Evolutionary conservation across 92 coral and sea anemone species (phyloP).

Genomic region (Porites cylindrica): DNA sequence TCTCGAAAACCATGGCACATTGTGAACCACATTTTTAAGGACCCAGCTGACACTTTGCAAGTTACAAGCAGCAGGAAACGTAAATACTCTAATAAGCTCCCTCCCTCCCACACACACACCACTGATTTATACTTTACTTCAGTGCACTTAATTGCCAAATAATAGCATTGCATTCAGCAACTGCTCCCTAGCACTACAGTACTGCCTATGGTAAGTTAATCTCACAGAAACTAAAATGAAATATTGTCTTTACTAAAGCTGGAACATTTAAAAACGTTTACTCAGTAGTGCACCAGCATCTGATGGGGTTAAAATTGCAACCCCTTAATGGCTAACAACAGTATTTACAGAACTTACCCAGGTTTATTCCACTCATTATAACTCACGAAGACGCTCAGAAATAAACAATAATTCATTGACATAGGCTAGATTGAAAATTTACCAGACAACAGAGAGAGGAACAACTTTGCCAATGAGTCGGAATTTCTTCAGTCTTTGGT

Average conservation of each 20-base stretch:
- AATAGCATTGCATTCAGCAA: constrained; percentile 13
- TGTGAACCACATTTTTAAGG: too few relatives aligned
- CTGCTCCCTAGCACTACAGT: neutral
- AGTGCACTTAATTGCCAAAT: constrained; percentile 8
- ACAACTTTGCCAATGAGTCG: constrained; percentile 58
- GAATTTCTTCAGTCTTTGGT: constrained; percentile 65
- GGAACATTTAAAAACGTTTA: constrained; percentile 10
- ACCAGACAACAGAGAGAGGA: constrained; percentile 65
- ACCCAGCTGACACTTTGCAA: too few relatives aligned
- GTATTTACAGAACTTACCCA: constrained; percentile 18
- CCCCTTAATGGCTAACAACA: constrained; percentile 5
- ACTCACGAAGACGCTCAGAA: constrained; percentile 16
- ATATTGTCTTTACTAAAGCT: constrained; percentile 12
- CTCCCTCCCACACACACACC: neutral
- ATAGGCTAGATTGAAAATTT: constrained; percentile 56
- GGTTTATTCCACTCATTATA: constrained; percentile 18
- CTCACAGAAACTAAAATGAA: neutral
- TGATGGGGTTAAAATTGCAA: neutral
- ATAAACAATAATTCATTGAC: constrained; percentile 43
- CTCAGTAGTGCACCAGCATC: constrained; percentile 12
- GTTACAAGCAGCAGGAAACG: too few relatives aligned
- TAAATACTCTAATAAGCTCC: too few relatives aligned
- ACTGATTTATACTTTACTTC: constrained; percentile 3
- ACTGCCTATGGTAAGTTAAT: constrained; percentile 3
- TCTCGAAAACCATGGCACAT: too few relatives aligned